Conservation (phyloP, 1,140 invertebrate species). For the Nixonia krombeini region DNA sequence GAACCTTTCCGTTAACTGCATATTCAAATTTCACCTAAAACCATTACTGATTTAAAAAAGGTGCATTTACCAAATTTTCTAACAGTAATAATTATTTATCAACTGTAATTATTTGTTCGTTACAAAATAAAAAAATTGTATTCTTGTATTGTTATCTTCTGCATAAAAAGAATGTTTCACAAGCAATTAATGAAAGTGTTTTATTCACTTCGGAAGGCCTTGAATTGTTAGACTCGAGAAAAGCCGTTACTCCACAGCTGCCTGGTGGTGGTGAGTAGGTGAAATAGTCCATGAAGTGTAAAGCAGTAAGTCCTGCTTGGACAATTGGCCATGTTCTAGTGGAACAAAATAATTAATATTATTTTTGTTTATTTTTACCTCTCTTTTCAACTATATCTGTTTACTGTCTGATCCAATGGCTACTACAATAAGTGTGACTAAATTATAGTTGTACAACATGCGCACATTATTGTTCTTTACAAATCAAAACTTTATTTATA, state of each 20-base stretch:
- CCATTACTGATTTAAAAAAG: too few relatives aligned
- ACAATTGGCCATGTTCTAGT: conserved; percentile 66
- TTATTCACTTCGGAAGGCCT: conserved; percentile 57
- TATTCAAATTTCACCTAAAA: conserved; percentile 68
- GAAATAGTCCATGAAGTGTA: conserved; percentile 70
- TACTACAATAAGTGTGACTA: too few relatives aligned
- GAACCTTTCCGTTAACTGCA: conserved; percentile 49
- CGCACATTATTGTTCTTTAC: too few relatives aligned
- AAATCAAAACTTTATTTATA: too few relatives aligned
- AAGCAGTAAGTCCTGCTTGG: conserved; percentile 64
- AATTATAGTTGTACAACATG: too few relatives aligned
- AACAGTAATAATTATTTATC: too few relatives aligned
- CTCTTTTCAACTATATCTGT: too few relatives aligned
- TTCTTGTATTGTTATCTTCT: neutral
- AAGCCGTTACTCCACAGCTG: conserved; percentile 65
- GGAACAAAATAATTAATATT: conserved; percentile 23
- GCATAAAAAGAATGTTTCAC: conserved; percentile 6
- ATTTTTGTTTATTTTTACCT: conserved; percentile 14
- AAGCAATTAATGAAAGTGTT: conserved; percentile 9
- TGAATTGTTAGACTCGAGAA: conserved; percentile 59
- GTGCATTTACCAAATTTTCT: too few relatives aligned
- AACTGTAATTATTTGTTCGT: conserved; percentile 8
- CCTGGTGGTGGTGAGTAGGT: conserved; percentile 69
- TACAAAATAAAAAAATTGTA: conserved; percentile 1
- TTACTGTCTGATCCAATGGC: too few relatives aligned